phyloP scores from a whole-genome alignment of 37 sponge, comb jelly and placozoan species.

The Trichoplax adhaerens region DNA sequence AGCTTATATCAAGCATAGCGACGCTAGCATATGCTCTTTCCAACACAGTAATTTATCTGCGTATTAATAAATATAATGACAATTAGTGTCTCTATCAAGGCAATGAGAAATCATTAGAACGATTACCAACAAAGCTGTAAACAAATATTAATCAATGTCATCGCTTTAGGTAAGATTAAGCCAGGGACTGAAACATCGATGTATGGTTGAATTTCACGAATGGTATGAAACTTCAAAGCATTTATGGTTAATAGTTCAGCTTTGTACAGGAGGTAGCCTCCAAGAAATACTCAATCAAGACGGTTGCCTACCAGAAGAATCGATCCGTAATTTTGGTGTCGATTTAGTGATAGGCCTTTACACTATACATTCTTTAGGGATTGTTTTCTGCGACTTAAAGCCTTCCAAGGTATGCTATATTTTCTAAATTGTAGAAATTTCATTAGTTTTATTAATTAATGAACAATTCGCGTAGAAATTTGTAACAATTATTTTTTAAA shows the following conservation, averaged over 20 bases:
- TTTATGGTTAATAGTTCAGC: conserved; percentile 50
- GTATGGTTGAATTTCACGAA: conserved; percentile 37
- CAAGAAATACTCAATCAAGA: conserved; percentile 34
- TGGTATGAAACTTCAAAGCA: conserved; percentile 66
- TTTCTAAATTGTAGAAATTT: no score
- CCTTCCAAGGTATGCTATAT: conserved; percentile 23
- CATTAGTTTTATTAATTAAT: background rate
- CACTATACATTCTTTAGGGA: conserved; percentile 18
- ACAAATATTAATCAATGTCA: no score
- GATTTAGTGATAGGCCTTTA: conserved; percentile 31
- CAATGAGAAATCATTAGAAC: no score
- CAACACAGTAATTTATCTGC: no score
- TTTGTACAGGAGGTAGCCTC: conserved; percentile 44
- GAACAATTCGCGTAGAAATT: background rate
- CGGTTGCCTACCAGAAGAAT: conserved; percentile 20
- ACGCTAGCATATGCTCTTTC: no score
- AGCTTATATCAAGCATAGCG: no score
- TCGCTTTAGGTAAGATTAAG: conserved; percentile 19
- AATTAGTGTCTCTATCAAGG: no score
- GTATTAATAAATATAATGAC: no score
- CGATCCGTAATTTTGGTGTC: conserved; percentile 6
- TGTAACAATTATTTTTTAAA: background rate
- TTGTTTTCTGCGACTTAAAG: conserved; percentile 35
- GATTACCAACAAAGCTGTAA: no score
- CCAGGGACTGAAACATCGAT: conserved; percentile 29